Base-by-base conservation (phyloP, 2,113 vertebrate genomes). In the Heterocephalus glaber region DNA sequence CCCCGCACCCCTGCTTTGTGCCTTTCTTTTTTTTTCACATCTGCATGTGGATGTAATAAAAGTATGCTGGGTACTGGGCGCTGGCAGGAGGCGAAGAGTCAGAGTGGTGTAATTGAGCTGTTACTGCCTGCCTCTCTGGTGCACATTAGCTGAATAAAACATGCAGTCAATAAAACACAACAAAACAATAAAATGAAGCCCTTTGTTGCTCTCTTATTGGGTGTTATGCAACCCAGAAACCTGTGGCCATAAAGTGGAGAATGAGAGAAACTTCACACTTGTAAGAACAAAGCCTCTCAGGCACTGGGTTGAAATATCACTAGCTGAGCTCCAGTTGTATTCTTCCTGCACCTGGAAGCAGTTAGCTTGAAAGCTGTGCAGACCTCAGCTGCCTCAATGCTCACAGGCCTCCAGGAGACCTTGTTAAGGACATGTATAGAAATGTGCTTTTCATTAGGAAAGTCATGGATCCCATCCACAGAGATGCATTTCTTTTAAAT, bases 281-380 rank as follows among this genome's bases (percentile, higher is more conserved):
- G 97, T 96, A 96, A 96, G 98, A 98, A 98, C 98, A 98, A 98
- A 98, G 98, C 91, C 97, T 66, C 72, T 83, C 95, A 95, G 96
- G 97, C 97, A 63, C 97, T 89, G 83, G 95, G 93, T 88, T 97
- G 96, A 88, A 97, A 95, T 30, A 22, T 93, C 47, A 7, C 47
- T 83, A 35, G 83, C 80, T 22, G 88, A 94, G 95, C 94, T 93
- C 83, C 86, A 94, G 95, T 89, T 95, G 77, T 86, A 81, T 95
- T 97, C 96, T 58, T 60, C 68, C 92, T 97, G 98, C 98, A 98
- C 98, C 98, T 99, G 99, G 98, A 98, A 98, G 96, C 98, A 96
- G 97, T 99, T 98, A 98, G 98, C 91, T 97, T 97, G 98, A 98
- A 98, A 97, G 96, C 97, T 65, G 6, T 87, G 70, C 91, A 72